Conservation (phyloP, 2,797 vertebrate genomes). For the Cossypha caffra region DNA sequence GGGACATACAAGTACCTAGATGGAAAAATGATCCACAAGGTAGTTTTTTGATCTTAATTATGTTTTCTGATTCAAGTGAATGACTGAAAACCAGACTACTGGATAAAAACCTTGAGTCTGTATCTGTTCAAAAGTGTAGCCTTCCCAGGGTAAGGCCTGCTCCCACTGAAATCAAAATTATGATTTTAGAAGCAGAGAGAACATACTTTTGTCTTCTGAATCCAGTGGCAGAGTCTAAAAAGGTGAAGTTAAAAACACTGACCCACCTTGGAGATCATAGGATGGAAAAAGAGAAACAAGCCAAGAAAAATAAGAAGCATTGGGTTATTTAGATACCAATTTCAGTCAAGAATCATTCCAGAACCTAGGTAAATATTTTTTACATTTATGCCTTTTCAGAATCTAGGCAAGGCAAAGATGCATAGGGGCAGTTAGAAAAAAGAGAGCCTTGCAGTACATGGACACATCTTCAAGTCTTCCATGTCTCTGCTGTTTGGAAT, state of each 20-base stretch:
- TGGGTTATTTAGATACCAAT: not conserved
- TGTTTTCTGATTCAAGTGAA: not conserved
- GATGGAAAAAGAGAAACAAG: constrained; percentile 10
- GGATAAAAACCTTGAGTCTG: not conserved
- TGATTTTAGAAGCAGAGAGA: not conserved
- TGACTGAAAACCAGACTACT: not conserved
- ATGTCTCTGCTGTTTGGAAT: not conserved
- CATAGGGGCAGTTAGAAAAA: not conserved
- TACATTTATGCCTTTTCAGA: not conserved
- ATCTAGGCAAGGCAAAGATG: not conserved
- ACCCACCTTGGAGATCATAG: not conserved
- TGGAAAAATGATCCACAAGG: not conserved
- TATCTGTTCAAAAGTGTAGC: not conserved
- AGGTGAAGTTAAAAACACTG: not conserved
- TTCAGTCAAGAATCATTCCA: not conserved
- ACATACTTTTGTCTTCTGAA: not conserved
- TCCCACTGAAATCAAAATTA: not conserved
- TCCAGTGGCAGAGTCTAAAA: not conserved
- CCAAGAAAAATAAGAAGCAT: constrained; percentile 1
- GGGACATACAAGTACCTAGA: not conserved
- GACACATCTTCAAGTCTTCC: not conserved
- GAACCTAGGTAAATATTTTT: not conserved
- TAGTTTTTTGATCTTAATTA: not conserved
- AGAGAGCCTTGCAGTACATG: not conserved
- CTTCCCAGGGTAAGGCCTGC: not conserved